Base-by-base conservation (phyloP, 1,140 invertebrate genomes). In the Drosophila pachea region DNA sequence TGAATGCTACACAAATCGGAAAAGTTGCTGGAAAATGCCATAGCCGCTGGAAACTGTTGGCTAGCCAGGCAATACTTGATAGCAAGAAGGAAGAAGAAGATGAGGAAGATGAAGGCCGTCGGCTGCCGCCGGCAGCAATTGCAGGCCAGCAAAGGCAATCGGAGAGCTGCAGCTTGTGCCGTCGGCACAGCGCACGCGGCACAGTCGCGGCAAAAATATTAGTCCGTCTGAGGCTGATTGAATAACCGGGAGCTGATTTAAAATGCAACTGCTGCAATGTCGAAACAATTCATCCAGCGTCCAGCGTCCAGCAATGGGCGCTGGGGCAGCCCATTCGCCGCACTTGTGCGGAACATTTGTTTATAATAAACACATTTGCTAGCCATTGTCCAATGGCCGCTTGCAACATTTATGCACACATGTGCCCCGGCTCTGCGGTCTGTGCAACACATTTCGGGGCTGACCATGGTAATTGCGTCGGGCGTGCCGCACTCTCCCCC, bases 321-420 rank as follows among this genome's bases (percentile, higher is more conserved):
- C 29, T 32, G 14, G 62, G 29, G 49, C 43, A 43, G 69, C 54
- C 55, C 58, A 43, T 49, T 54, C 45, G 62, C 52, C 49, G 66
- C 65, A 67, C 31, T 73, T 73, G 45, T 66, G 75, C 73, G 68
- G 68, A 67, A 79, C 78, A 86, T 86, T 86, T 84, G 81, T 84
- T 81, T 67, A 84, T 84, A 77, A 84, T 86, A 84, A 84, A 84
- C 79, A 83, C 76, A 84, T 83, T 83, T 74, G 69, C 73, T 45
- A 61, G 60, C 59, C 53, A 63, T 45, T 62, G 48, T n/a, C 12
- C 35, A 38, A 35, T 58, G 55, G 36, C 22, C 29, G 9, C 8
- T 12, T 22, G 47, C 45, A 49, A 50, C 60, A 64, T 69, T 64
- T 52, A 40, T 70, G 68, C 66, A 47, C 58, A 61, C 66, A 73